Percentiles rank a stretch among this genome's conserved stretches.
Evolutionary conservation across 2,888 invertebrate genomes (phyloP).

Genomic region (Amblyjoppa proteus): DNA sequence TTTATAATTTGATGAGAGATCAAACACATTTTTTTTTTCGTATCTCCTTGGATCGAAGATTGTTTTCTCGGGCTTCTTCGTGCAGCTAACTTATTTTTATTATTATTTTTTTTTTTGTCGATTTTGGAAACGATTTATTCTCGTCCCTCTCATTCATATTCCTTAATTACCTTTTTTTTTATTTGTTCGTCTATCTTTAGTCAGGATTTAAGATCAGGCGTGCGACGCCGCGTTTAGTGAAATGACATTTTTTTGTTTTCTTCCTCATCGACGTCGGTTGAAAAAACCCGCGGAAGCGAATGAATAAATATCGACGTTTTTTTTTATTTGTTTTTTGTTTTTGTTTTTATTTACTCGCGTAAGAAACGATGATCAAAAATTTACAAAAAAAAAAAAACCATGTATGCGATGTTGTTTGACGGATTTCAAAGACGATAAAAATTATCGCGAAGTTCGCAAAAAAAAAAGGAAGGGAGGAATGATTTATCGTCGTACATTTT

Average conservation of each 20-base stretch:
- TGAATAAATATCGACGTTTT: constrained; percentile 7
- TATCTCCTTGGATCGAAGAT: too few species aligned
- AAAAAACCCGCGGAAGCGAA: neutral
- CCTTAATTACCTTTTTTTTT: too few species aligned
- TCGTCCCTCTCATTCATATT: too few species aligned
- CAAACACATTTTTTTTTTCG: too few species aligned
- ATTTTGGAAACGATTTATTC: too few species aligned
- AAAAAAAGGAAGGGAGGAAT: neutral
- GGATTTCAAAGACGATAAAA: neutral
- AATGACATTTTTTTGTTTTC: too few species aligned
- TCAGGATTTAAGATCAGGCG: too few species aligned
- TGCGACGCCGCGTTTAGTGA: too few species aligned
- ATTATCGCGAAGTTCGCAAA: neutral
- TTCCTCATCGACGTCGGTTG: neutral
- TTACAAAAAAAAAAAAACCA: neutral
- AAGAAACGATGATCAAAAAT: constrained; percentile 23
- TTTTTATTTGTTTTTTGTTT: neutral
- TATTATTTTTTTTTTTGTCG: too few species aligned
- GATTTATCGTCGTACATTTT: constrained; percentile 1
- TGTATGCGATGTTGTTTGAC: neutral
- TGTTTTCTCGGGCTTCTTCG: too few species aligned
- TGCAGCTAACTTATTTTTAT: too few species aligned
- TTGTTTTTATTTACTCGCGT: constrained; percentile 57
- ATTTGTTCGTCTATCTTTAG: too few species aligned
- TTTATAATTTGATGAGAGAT: neutral